phyloP scores from a whole-genome alignment of 2,797 vertebrate genomes.

The Crypturellus tataupa region DNA sequence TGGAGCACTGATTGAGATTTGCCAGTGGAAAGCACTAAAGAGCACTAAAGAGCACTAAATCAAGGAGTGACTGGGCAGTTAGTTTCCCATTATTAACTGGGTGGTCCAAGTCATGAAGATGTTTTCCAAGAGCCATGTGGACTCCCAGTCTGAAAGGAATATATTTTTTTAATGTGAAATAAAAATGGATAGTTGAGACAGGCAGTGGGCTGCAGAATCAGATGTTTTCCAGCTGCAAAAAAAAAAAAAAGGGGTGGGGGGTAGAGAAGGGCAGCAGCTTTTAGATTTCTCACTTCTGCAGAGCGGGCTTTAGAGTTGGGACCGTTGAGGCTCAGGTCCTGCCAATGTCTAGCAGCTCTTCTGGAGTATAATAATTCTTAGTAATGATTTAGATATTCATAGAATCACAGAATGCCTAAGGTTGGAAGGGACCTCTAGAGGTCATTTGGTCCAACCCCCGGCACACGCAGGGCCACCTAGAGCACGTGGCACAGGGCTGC shows the following conservation, averaged over 20 bases:
- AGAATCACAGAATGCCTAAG: too few species aligned
- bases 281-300: neutral
- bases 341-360: too few species aligned
- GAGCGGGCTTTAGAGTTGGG: neutral
- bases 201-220: accelerated
- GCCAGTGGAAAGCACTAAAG: neutral
- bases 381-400: neutral
- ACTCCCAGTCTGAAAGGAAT: neutral
- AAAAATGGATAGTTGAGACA: accelerated
- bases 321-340: neutral
- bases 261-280: neutral
- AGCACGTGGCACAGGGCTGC: too few species aligned
- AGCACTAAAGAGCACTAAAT: neutral
- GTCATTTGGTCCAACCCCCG: too few species aligned
- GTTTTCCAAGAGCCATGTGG: neutral
- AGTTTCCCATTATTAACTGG: neutral
- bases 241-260: too few species aligned
- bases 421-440: too few species aligned
- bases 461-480: too few species aligned
- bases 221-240: neutral
- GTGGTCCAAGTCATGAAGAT: neutral
- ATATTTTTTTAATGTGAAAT: neutral
- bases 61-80: neutral
- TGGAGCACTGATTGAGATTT: neutral
- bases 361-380: neutral